phyloP scores from a whole-genome alignment of 1,140 invertebrate species.

The Ceratina japonica region DNA sequence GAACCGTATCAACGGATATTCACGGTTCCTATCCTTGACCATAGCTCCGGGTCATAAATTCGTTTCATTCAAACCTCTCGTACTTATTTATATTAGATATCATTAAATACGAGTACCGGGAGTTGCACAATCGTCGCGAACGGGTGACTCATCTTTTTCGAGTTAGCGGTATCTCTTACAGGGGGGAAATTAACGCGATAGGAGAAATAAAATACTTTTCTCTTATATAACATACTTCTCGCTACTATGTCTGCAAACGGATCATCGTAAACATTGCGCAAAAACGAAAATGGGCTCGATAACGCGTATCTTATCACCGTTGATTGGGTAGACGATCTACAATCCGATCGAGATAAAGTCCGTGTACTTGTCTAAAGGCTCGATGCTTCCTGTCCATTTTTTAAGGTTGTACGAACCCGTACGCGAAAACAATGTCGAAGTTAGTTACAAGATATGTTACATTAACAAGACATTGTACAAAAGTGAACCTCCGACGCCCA shows the following conservation, averaged over 20 bases:
- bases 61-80: background rate
- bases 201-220: background rate
- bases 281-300: slow-evolving; percentile 36
- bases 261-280: slow-evolving; percentile 25
- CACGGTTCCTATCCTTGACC: slow-evolving; percentile 41
- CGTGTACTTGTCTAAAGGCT: background rate
- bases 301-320: slow-evolving; percentile 56
- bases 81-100: background rate
- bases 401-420: too few relatives aligned
- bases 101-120: background rate
- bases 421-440: too few relatives aligned
- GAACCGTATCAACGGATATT: slow-evolving; percentile 57
- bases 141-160: too few relatives aligned
- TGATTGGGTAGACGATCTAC: slow-evolving; percentile 36
- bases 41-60: background rate
- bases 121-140: too few relatives aligned
- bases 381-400: too few relatives aligned
- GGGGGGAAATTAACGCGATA: background rate
- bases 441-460: too few relatives aligned
- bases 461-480: too few relatives aligned
- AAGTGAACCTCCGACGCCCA: too few relatives aligned
- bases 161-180: too few relatives aligned
- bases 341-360: slow-evolving; percentile 45
- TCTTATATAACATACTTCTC: background rate
- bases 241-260: background rate